Conservation (phyloP, 2,797 vertebrate species). For the Amazonetta brasiliensis region DNA sequence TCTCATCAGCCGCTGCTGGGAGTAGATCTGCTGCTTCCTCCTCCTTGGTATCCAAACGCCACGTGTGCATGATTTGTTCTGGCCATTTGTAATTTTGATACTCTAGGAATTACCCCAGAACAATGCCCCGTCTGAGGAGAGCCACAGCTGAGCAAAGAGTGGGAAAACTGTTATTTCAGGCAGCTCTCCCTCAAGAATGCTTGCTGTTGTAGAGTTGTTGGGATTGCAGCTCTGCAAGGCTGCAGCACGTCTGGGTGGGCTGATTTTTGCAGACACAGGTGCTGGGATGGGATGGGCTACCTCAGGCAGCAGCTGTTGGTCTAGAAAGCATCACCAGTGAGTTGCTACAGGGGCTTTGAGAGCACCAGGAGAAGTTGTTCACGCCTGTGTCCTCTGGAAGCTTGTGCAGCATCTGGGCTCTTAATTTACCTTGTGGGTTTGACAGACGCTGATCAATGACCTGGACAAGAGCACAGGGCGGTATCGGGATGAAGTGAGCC, state of each 20-base stretch:
- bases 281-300: neutral
- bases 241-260: neutral
- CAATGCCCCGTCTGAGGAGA: neutral
- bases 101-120: neutral
- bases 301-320: neutral
- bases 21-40: neutral
- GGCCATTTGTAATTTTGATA: neutral
- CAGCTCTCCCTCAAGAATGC: rapidly evolving
- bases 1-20: neutral
- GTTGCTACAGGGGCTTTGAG: neutral
- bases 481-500: conserved; percentile 97
- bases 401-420: rapidly evolving
- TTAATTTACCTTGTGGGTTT: neutral
- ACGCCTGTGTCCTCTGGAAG: rapidly evolving
- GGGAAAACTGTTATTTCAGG: neutral
- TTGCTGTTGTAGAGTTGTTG: neutral
- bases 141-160: neutral
- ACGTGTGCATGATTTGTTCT: neutral
- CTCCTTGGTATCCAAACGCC: neutral
- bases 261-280: neutral
- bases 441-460: conserved; percentile 95
- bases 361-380: rapidly evolving
- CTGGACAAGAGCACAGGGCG: conserved; percentile 95
- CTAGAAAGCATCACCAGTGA: neutral
- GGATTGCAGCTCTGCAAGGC: neutral